Base-by-base conservation (phyloP, 2,888 invertebrate species). In the Crocallis elinguaria region DNA sequence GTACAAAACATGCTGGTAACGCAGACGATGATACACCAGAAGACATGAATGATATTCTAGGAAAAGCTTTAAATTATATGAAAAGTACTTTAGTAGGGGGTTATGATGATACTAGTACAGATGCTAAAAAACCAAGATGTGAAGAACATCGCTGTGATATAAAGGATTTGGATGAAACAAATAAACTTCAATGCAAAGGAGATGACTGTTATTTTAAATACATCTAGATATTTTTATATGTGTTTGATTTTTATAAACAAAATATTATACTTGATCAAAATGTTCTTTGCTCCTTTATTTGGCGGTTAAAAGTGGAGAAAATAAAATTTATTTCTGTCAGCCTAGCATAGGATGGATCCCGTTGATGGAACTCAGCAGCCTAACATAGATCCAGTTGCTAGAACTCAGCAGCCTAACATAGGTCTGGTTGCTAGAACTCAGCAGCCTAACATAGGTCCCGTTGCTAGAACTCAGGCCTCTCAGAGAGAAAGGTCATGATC, bases 101-200 rank as follows among this genome's bases (percentile, higher is more conserved):
- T 27, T 9, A 27, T n/a, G 27, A 27, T n/a, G 27, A n/a, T n/a
- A 3, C 27, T n/a, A 19, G 6, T 19, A 19, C 3, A 4, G 19
- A 19, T 19, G 3, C 3, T 19, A 27, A 27, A 11, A 13, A 32
- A 13, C 9, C 32, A 8, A 32, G 13, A 32, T 32, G 32, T 8
- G 8, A 32, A 32, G 14, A 13, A 32, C 6, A 37, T 3, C 45
- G 21, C 0, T 46, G 45, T 30, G 45, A 46, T 37, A 30, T 25
- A 23, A 30, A 19, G 0, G 36, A 43, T 8, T 36, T 43, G 17
- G 30, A 37, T 12, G 49, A 50, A 43, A 30, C 9, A n/a, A n/a
- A 43, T 16, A 50, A 23, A 37, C 23, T 50, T 6, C 30, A 16
- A 11, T 50, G 37, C 36, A 50, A 37, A 37, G 36, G 29, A 3